A percentile compares a stretch with the other conserved stretches of the same genome.
These are phyloP conservation scores for Athalia rosae DNA, from an alignment of 2,888 invertebrate species.

Conservation along the genomic window DNA sequence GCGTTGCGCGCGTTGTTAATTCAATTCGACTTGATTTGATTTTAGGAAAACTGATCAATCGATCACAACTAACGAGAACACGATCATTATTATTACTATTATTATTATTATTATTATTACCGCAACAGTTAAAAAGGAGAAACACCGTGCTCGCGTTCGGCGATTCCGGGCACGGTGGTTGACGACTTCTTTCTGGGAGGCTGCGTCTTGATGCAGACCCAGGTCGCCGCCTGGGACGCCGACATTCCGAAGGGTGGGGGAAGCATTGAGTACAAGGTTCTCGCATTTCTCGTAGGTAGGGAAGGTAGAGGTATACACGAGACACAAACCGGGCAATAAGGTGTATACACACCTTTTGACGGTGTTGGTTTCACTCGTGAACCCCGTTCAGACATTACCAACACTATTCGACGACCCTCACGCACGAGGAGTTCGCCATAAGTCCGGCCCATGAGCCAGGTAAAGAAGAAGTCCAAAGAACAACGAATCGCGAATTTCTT, in stretches of 20 bases:
- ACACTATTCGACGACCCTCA: too few species aligned
- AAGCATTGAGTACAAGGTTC: slow-evolving; percentile 44
- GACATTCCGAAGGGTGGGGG: slow-evolving; percentile 28
- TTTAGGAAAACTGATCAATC: too few species aligned
- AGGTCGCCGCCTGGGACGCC: slow-evolving; percentile 36
- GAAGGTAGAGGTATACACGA: slow-evolving; percentile 4
- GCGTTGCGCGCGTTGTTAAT: too few species aligned
- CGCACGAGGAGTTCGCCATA: too few species aligned
- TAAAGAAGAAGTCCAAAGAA: too few species aligned
- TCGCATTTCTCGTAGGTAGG: slow-evolving; percentile 42
- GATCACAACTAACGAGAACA: too few species aligned
- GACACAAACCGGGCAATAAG: not conserved
- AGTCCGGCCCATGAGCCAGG: too few species aligned
- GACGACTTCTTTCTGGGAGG: slow-evolving; percentile 45
- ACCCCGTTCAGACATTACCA: not conserved
- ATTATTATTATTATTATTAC: too few species aligned
- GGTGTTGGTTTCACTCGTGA: not conserved
- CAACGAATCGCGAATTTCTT: too few species aligned
- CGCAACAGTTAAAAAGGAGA: not conserved
- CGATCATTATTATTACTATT: too few species aligned
- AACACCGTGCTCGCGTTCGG: not conserved
- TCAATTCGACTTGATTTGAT: too few species aligned
- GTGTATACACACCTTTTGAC: not conserved
- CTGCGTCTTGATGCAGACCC: slow-evolving; percentile 40
- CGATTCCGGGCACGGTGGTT: slow-evolving; percentile 41